A percentile compares a stretch with the other conserved stretches of the same genome.
phyloP scores from a whole-genome alignment of 2,113 vertebrate genomes.

The Cathartes aura region DNA sequence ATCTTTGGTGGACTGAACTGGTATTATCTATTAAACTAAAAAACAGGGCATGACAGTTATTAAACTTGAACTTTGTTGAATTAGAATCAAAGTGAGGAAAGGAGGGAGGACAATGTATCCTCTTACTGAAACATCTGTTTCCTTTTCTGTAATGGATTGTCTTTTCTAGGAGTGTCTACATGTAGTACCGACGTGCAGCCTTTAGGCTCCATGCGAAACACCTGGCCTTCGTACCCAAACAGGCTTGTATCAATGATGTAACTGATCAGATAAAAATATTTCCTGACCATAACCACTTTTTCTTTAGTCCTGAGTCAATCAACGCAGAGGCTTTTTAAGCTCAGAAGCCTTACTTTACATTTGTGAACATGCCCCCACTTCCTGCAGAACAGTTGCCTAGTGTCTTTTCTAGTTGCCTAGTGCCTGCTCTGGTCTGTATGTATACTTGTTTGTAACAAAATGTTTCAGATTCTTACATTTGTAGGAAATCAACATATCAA shows the following conservation, averaged over 20 bases:
- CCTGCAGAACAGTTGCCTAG: background rate
- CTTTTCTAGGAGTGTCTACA: background rate
- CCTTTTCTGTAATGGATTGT: background rate
- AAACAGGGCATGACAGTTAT: background rate
- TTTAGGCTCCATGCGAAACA: background rate
- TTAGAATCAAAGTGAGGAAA: background rate
- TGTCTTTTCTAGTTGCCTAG: background rate
- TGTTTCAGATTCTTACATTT: background rate
- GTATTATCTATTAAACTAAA: background rate
- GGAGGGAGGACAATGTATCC: background rate
- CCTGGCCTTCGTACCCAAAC: background rate
- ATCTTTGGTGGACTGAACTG: background rate
- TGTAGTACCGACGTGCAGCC: background rate
- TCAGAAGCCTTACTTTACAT: background rate
- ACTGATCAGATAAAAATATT: background rate
- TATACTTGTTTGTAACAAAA: background rate
- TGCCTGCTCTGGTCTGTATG: background rate
- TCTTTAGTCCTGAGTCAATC: background rate
- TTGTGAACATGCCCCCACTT: background rate
- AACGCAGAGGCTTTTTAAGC: background rate
- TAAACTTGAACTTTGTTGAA: background rate
- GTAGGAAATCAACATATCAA: background rate
- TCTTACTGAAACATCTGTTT: background rate
- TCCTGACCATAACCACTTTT: background rate
- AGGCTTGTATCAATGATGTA: background rate